Base-by-base conservation (phyloP, 2,888 invertebrate genomes). In the Hydriomena furcata region DNA sequence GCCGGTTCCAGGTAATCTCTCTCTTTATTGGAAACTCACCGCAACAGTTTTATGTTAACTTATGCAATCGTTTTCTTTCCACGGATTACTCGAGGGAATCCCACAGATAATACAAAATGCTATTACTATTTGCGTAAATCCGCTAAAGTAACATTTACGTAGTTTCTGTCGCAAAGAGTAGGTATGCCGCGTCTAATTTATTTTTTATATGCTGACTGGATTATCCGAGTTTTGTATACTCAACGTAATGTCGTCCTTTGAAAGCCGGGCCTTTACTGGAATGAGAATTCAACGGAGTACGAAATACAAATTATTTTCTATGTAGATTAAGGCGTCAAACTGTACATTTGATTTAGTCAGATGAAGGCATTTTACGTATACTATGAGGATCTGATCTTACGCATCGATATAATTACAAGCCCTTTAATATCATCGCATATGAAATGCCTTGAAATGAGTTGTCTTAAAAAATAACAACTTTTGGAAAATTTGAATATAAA, bases 171-270 rank as follows among this genome's bases (percentile, higher is more conserved):
- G 40, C 40, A 36, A 35, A 10, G 4, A 40, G 47, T 11, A 11
- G n/a, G 31, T 28, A 30, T 30, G 23, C 30, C 12, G 8, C 8
- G 17, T 28, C 28, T 42, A 37, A 42, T 41, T 42, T 36, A 20
- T 42, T 49, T 41, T 49, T 42, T 36, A n/a, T n/a, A 36, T 37
- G 48, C 48, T 49, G 48, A 49, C 48, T 37, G 42, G 48, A 42
- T 49, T 49, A 49, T 49, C 42, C 25, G 24, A 24, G 25, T 24
- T 48, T 31, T 48, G 41, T 35, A 21, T 27, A 21, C 40, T 41
- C 35, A 24, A 30, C 30, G 35, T 31, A 30, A 36, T 36, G 30
- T 13, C 27, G 27, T 42, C 36, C 8, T 46, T 40, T 40, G 10
- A n/a, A 30, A 25, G 7, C 24, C 7, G n/a, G 10, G 28, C 7